Conservation (phyloP, 2,113 vertebrate species). For the Pimephales promelas region DNA sequence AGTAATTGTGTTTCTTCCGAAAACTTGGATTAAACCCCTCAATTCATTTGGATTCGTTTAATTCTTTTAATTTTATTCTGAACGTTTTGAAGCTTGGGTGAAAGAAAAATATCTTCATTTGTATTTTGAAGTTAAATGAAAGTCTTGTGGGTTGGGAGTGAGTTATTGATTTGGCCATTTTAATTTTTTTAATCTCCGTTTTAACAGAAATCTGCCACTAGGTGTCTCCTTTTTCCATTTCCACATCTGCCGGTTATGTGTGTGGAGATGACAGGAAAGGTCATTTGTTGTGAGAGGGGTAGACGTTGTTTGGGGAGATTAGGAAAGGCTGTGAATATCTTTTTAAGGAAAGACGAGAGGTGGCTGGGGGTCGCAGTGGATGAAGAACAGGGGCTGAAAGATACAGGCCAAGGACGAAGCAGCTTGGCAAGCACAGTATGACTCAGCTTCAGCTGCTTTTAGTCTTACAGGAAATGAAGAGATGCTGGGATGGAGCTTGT, state of each 20-base stretch:
- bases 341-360: background rate
- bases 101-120: too few species aligned
- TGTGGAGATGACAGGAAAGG: constrained; percentile 66
- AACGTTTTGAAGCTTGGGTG: too few species aligned
- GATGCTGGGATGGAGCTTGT: constrained; percentile 1
- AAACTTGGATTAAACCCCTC: too few species aligned
- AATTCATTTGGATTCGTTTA: too few species aligned
- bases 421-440: constrained; percentile 15
- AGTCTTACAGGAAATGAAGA: constrained; percentile 1
- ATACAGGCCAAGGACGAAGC: constrained; percentile 36
- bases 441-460: constrained; percentile 3
- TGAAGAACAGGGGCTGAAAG: background rate
- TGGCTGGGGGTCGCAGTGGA: background rate
- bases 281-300: constrained; percentile 62
- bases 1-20: too few species aligned
- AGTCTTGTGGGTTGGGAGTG: too few species aligned
- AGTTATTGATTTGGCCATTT: background rate
- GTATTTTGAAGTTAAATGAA: too few species aligned
- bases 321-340: constrained; percentile 9
- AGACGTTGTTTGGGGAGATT: constrained; percentile 25
- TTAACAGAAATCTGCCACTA: constrained; percentile 49
- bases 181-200: background rate
- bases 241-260: constrained; percentile 32
- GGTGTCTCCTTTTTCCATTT: constrained; percentile 40
- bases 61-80: too few species aligned